Base-by-base conservation (phyloP, 2,888 invertebrate genomes). In the Pardosa pseudoannulata region DNA sequence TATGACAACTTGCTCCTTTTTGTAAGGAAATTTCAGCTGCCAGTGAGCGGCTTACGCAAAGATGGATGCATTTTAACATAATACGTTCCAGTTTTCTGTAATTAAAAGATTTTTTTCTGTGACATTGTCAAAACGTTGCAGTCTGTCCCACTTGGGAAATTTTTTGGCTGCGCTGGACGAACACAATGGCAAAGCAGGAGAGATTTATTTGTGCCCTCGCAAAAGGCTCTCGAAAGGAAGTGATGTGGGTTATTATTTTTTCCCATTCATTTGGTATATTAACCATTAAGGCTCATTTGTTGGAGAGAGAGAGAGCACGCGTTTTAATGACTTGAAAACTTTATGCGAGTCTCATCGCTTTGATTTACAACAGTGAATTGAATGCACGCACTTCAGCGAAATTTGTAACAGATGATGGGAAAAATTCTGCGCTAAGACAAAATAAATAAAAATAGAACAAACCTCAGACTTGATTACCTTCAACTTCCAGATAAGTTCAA, bases 1-100 rank as follows among this genome's bases (percentile, higher is more conserved):
- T 73, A 78, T 85, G 83, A 78, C 83, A 68, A 72, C 73, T 76
- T 56, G 56, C 23, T 56, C 56, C 11, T 23, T 67, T 50, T 71
- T 70, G 28, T 27, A 2, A 23, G 11, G 16, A 11, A 56, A 56
- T 23, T 56, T 56, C 23, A 23, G 56, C 56, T 56, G 56, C 56
- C 56, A 56, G 56, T 56, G 56, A 56, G 16, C 56, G 16, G 56
- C 56, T 56, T 56, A 23, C 11, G 3, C 23, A 19, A 56, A 56
- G 56, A 56, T 56, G 56, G 56, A 56, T 56, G 56, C 56, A 3
- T 23, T 23, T n/a, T 2, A 23, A 16, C 56, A 56, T 56, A 56
- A 23, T 56, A 56, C 23, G 56, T 23, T 23, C 56, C 56, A 56
- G 23, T 56, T 56, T 56, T 56, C 23, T 19, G 56, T 56, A 56